Evolutionary conservation across 1,140 invertebrate species (phyloP).

Genomic region (Temnothorax longispinosus): DNA sequence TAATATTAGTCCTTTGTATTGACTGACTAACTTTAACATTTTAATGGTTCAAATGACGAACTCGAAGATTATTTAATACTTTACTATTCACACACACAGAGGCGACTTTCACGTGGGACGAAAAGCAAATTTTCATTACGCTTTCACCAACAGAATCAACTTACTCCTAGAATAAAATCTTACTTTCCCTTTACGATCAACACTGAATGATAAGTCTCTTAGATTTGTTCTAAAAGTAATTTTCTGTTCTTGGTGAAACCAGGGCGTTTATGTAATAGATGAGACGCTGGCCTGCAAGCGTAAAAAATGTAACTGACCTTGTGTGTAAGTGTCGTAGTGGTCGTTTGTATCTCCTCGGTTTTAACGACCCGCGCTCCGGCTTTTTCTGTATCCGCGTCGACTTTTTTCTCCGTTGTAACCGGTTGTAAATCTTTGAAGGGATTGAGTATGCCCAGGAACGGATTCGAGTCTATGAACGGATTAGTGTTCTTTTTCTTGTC

Average conservation of each 20-base stretch:
- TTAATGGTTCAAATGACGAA: not conserved
- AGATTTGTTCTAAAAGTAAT: not conserved
- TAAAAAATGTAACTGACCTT: constrained; percentile 77
- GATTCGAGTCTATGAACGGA: constrained; percentile 87
- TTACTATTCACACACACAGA: not conserved
- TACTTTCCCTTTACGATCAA: not conserved
- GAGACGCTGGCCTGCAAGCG: constrained; percentile 58
- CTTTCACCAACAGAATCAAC: constrained; percentile 10
- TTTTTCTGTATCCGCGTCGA: constrained; percentile 71
- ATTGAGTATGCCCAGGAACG: constrained; percentile 84
- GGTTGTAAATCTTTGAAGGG: constrained; percentile 82
- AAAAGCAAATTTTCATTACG: not conserved
- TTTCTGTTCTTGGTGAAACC: constrained; percentile 1
- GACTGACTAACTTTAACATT: not conserved
- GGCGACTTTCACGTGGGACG: constrained; percentile 19
- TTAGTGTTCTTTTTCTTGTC: constrained; percentile 85
- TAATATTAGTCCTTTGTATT: not conserved
- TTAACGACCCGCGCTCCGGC: constrained; percentile 79
- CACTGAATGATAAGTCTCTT: not conserved
- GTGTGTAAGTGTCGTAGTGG: constrained; percentile 81
- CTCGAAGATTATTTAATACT: not conserved
- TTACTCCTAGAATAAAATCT: constrained; percentile 7
- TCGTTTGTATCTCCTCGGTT: constrained; percentile 82
- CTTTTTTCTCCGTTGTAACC: constrained; percentile 70
- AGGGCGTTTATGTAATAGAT: constrained; percentile 21